phyloP scores from a whole-genome alignment of 2,113 vertebrate genomes.

The Scytalopus superciliaris region DNA sequence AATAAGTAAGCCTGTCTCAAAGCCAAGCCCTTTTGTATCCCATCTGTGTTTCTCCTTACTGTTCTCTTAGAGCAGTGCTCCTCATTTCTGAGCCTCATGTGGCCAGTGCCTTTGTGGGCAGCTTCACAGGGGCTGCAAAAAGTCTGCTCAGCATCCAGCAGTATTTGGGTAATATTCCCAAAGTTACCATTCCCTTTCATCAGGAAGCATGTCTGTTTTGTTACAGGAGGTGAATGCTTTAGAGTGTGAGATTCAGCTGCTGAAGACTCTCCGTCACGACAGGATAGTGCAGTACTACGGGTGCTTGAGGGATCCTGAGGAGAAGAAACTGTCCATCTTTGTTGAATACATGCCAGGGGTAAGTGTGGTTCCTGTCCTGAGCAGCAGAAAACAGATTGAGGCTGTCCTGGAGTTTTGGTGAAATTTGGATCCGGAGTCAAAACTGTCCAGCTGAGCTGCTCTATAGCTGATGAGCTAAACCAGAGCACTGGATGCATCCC shows the following conservation, averaged over 20 bases:
- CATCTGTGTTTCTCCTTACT: background rate
- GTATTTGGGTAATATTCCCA: background rate
- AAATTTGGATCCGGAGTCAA: background rate
- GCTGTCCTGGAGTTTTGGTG: background rate
- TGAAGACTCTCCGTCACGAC: slow-evolving; percentile 88
- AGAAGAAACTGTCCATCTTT: slow-evolving; percentile 88
- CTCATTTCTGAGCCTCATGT: background rate
- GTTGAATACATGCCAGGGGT: slow-evolving; percentile 95
- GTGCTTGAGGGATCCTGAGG: slow-evolving; percentile 83
- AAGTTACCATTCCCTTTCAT: background rate
- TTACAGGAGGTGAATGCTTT: slow-evolving; percentile 89
- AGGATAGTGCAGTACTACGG: slow-evolving; percentile 92
- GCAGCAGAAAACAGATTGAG: background rate
- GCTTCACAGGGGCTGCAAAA: background rate
- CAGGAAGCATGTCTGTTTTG: background rate
- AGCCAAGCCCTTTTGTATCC: background rate
- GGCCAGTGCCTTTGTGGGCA: fast-evolving
- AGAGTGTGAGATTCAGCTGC: slow-evolving; percentile 92
- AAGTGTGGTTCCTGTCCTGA: background rate
- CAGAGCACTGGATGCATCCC: background rate
- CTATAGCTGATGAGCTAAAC: background rate
- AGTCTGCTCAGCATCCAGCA: background rate
- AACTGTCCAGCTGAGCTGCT: background rate
- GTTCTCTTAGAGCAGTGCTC: background rate
- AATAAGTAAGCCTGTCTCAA: background rate